Evolutionary conservation across 2,888 invertebrate genomes (phyloP).

Genomic region (Hemicrepidius hirtus): DNA sequence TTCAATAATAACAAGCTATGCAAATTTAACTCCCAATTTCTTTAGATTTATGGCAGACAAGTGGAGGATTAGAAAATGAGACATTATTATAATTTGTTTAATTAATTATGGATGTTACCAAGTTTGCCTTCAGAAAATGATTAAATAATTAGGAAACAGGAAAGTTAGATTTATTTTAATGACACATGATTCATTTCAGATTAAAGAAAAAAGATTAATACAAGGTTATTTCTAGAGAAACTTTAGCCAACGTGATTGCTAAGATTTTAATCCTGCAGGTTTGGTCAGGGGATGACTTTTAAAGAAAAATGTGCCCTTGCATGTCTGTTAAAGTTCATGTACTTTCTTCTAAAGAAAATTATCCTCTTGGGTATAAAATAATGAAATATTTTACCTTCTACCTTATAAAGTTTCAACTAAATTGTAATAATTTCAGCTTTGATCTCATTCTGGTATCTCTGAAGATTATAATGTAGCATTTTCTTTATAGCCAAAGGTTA

Average conservation of each 20-base stretch:
- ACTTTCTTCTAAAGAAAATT: too few relatives aligned
- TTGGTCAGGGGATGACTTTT: too few relatives aligned
- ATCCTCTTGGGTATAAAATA: neutral
- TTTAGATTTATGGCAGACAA: neutral
- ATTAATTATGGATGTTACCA: constrained; percentile 13
- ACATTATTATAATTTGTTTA: constrained; percentile 10
- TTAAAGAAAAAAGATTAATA: neutral
- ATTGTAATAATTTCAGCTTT: constrained; percentile 4
- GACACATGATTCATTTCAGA: constrained; percentile 9
- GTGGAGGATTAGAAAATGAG: constrained; percentile 10
- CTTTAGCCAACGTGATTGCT: too few relatives aligned
- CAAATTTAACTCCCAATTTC: neutral
- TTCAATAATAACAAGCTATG: neutral
- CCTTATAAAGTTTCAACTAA: neutral
- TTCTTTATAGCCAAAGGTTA: constrained; percentile 23
- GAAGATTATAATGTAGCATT: constrained; percentile 11
- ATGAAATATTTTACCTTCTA: neutral
- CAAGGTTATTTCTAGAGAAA: too few relatives aligned
- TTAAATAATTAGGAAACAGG: constrained; percentile 20
- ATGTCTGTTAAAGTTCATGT: too few relatives aligned
- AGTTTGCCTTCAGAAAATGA: neutral
- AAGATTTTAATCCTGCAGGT: too few relatives aligned
- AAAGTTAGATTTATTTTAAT: constrained; percentile 5
- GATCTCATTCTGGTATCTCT: constrained; percentile 5
- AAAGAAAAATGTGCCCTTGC: too few relatives aligned